These are phyloP conservation scores for Cynoglossus semilaevis DNA, from an alignment of 2,113 vertebrate species.

Conservation along the genomic window DNA sequence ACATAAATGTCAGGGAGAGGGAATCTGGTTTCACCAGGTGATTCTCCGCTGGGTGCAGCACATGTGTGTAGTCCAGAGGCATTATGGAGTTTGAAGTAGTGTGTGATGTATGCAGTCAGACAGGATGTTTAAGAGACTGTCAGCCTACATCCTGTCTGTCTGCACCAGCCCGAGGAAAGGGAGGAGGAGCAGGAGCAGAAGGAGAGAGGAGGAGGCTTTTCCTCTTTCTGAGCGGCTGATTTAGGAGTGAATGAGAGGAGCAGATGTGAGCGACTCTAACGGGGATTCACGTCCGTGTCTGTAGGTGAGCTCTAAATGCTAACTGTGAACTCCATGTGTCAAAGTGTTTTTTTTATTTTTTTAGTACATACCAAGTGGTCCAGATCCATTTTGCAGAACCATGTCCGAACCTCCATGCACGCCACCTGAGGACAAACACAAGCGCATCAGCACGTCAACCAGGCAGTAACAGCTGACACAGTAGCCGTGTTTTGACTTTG, in stretches of 20 bases:
- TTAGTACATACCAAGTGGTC: conserved; percentile 80
- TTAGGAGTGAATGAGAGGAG: conserved; percentile 1
- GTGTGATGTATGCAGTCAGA: conserved; percentile 8
- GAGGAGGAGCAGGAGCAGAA: background rate
- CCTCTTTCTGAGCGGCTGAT: background rate
- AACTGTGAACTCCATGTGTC: background rate
- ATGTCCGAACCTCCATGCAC: conserved; percentile 82
- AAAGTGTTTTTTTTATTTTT: background rate
- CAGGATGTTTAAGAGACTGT: conserved; percentile 17
- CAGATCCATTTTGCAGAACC: conserved; percentile 85
- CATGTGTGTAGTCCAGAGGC: conserved; percentile 2
- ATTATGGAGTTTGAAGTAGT: background rate
- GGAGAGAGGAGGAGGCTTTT: background rate
- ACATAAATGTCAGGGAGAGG: background rate
- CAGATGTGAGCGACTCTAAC: background rate
- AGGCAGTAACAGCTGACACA: background rate
- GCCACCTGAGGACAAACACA: conserved; percentile 72
- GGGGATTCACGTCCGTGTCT: background rate
- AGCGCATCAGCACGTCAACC: background rate
- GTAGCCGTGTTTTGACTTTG: background rate
- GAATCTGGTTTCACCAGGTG: background rate
- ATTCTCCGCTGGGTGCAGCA: background rate
- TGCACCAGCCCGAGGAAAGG: background rate
- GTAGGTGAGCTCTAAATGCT: background rate
- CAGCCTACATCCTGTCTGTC: conserved; percentile 11